Percentiles rank a stretch among this genome's conserved stretches.
Evolutionary conservation across 2,113 vertebrate genomes (phyloP).

Genomic region (Gorsachius goisagi): DNA sequence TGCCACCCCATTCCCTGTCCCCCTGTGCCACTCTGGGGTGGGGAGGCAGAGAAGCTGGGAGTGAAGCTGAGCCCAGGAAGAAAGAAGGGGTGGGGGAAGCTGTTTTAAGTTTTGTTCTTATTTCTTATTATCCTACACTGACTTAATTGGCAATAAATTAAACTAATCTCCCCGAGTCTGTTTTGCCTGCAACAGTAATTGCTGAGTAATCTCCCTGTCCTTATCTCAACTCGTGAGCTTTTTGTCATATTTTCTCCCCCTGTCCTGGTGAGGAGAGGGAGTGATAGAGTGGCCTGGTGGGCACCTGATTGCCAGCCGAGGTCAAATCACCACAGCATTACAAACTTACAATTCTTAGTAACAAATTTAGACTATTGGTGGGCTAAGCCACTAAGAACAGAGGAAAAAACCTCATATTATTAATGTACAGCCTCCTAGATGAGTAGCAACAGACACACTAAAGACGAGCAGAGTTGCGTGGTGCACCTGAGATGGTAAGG

Average conservation of each 20-base stretch:
- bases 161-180: not conserved
- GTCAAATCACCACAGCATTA: not conserved
- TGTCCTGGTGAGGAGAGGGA: not conserved
- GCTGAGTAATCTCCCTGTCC: not conserved
- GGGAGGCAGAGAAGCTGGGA: not conserved
- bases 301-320: not conserved
- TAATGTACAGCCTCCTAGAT: not conserved
- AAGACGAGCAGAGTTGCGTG: not conserved
- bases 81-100: rapidly evolving
- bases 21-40: rapidly evolving
- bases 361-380: not conserved
- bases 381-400: not conserved
- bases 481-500: not conserved
- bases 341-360: not conserved
- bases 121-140: not conserved
- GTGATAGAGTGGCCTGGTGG: not conserved
- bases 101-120: not conserved
- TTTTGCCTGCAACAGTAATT: not conserved
- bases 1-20: rapidly evolving
- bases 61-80: not conserved
- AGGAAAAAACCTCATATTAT: not conserved
- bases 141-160: not conserved
- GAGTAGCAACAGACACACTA: not conserved
- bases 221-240: not conserved
- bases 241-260: not conserved